phyloP scores from a whole-genome alignment of 64 coral and sea anemone species.

The Pachyseris speciosa region DNA sequence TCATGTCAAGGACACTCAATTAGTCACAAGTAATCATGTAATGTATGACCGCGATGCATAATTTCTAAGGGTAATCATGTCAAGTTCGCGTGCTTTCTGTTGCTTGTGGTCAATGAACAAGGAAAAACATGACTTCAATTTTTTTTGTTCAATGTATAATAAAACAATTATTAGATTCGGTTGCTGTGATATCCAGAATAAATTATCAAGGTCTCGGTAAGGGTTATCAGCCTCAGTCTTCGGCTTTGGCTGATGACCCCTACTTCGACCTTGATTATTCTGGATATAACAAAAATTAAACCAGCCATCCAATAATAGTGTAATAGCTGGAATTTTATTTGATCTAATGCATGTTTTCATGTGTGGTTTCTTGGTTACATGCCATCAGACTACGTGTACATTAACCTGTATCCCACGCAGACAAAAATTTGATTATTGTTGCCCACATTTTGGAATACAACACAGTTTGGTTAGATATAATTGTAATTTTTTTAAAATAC shows the following conservation, averaged over 20 bases:
- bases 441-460: too few relatives aligned
- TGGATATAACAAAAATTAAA: neutral
- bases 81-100: constrained; percentile 46
- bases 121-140: neutral
- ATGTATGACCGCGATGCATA: constrained; percentile 39
- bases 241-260: neutral
- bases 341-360: too few relatives aligned
- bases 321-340: too few relatives aligned
- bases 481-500: too few relatives aligned
- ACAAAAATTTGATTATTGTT: too few relatives aligned
- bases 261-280: neutral
- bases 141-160: neutral
- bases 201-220: neutral
- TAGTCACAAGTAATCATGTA: constrained; percentile 34
- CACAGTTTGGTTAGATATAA: too few relatives aligned
- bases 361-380: too few relatives aligned
- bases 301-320: neutral
- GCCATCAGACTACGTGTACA: too few relatives aligned
- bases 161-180: neutral
- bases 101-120: constrained; percentile 35
- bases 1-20: constrained; percentile 23
- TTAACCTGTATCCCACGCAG: too few relatives aligned
- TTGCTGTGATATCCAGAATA: neutral
- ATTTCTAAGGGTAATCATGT: constrained; percentile 47
- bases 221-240: neutral